A percentile compares a stretch with the other conserved stretches of the same genome.
Evolutionary conservation across 2,888 invertebrate species (phyloP).

Genomic region (Cheilosia urbana): DNA sequence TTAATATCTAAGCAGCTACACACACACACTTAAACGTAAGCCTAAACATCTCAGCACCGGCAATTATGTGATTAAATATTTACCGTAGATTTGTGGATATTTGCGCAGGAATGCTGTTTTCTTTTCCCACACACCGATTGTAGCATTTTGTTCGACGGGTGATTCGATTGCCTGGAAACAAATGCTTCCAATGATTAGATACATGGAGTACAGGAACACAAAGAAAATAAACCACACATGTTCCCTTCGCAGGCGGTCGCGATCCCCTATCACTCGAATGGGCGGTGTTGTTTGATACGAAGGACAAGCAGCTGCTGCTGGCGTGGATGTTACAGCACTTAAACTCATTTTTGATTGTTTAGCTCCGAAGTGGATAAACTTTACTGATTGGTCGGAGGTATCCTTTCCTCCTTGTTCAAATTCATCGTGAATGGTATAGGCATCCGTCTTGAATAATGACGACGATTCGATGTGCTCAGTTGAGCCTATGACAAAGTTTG

Average conservation of each 20-base stretch:
- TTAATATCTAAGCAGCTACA: not conserved
- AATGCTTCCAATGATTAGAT: constrained; percentile 87
- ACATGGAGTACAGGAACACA: constrained; percentile 86
- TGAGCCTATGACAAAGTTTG: constrained; percentile 23
- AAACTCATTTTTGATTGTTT: constrained; percentile 73
- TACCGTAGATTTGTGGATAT: constrained; percentile 88
- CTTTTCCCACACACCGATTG: constrained; percentile 84
- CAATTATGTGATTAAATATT: constrained; percentile 68
- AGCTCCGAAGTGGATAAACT: constrained; percentile 44
- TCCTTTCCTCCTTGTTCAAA: constrained; percentile 25
- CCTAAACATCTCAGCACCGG: not conserved
- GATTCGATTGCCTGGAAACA: constrained; percentile 88
- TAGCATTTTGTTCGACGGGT: constrained; percentile 86
- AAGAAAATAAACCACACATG: constrained; percentile 84
- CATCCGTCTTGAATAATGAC: constrained; percentile 29
- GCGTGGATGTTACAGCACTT: constrained; percentile 49
- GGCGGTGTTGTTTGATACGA: constrained; percentile 21
- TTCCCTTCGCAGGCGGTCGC: constrained; percentile 61
- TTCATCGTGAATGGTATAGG: constrained; percentile 11
- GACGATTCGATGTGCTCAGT: not conserved
- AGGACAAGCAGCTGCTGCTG: constrained; percentile 16
- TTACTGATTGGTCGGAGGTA: constrained; percentile 24
- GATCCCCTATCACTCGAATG: constrained; percentile 21
- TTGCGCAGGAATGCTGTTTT: constrained; percentile 86
- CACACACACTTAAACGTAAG: not conserved